Conservation (phyloP, 2,888 invertebrate species). For the Arge pagana region DNA sequence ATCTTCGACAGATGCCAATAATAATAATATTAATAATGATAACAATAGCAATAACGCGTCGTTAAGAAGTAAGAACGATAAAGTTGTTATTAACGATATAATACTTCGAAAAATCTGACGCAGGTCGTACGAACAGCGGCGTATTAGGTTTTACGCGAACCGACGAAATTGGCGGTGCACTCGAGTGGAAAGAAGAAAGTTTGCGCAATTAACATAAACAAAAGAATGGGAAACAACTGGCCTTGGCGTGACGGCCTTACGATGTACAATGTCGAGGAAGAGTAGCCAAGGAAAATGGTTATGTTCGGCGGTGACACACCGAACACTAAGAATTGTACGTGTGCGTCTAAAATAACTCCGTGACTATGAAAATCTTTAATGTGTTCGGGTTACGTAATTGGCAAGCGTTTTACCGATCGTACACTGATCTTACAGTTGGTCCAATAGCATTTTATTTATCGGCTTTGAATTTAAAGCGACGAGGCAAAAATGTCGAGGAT, state of each 20-base stretch:
- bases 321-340: background rate
- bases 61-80: too few species aligned
- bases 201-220: background rate
- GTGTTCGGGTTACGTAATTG: conserved; percentile 10
- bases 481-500: too few species aligned
- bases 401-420: background rate
- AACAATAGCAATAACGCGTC: too few species aligned
- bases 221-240: background rate
- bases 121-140: too few species aligned
- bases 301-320: background rate
- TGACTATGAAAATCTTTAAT: background rate
- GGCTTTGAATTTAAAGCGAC: too few species aligned
- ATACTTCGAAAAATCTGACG: background rate
- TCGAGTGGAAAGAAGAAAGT: background rate
- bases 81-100: too few species aligned
- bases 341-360: background rate
- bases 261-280: background rate
- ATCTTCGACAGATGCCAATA: too few species aligned
- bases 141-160: too few species aligned
- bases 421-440: background rate
- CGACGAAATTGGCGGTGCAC: too few species aligned
- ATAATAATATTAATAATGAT: too few species aligned
- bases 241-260: background rate
- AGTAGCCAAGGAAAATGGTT: background rate
- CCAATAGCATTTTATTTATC: too few species aligned